A percentile compares a stretch with the other conserved stretches of the same genome.
phyloP scores from a whole-genome alignment of 37 sponge, comb jelly and placozoan genomes.

The Theonella swinhoei region DNA sequence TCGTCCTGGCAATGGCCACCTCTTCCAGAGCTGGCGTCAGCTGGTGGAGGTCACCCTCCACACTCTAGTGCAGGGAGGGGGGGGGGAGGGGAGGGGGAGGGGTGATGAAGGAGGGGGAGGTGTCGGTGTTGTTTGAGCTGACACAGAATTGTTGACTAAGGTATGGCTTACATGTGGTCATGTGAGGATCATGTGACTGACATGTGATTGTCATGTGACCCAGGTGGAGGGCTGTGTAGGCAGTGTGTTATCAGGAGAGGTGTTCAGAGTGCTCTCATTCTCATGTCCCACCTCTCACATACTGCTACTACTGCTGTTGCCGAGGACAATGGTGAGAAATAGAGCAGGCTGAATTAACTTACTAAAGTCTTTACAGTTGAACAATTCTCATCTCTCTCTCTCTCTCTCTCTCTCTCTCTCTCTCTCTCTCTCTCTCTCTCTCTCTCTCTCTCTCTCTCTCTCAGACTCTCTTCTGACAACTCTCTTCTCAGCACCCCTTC shows the following conservation, averaged over 20 bases:
- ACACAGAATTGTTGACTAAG: constrained; percentile 82
- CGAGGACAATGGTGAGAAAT: constrained; percentile 22
- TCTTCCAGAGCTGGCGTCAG: constrained; percentile 87
- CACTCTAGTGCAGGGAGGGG: constrained; percentile 58
- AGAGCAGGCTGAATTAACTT: too few species aligned
- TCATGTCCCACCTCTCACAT: constrained; percentile 74
- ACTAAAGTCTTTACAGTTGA: too few species aligned
- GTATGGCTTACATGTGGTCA: too few species aligned
- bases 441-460: not conserved
- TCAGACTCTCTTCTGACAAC: constrained; percentile 24
- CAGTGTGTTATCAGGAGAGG: constrained; percentile 40
- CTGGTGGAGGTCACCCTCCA: constrained; percentile 89
- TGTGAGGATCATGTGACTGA: too few species aligned
- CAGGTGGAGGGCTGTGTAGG: constrained; percentile 46
- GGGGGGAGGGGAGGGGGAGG: constrained; percentile 53
- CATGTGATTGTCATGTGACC: too few species aligned
- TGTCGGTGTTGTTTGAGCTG: constrained; percentile 79
- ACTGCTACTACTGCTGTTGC: constrained; percentile 5
- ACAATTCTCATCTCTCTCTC: too few species aligned
- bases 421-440: not conserved
- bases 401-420: too few species aligned
- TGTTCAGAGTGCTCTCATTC: constrained; percentile 60
- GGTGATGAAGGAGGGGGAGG: constrained; percentile 46
- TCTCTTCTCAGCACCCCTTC: constrained; percentile 57
- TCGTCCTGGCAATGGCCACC: constrained; percentile 31